A percentile compares a stretch with the other conserved stretches of the same genome.
phyloP scores from a whole-genome alignment of 2,113 vertebrate species.

The Grallaria varia region DNA sequence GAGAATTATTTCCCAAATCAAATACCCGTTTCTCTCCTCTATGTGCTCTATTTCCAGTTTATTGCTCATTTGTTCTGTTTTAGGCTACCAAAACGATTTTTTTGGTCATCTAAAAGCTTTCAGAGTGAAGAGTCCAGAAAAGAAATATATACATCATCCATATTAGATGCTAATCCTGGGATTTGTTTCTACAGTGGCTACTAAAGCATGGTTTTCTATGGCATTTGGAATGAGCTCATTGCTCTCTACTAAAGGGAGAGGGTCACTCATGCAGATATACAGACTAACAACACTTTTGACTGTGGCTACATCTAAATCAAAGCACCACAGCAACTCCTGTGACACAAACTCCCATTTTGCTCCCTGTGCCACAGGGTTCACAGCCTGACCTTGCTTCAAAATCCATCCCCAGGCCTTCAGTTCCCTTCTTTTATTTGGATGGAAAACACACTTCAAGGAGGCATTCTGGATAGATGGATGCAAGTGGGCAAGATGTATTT shows the following conservation, averaged over 20 bases:
- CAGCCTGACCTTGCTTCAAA: neutral
- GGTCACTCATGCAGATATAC: neutral
- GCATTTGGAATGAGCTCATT: neutral
- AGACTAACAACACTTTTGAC: neutral
- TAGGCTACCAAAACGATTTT: neutral
- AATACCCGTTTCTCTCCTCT: neutral
- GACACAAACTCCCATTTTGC: neutral
- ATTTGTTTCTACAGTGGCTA: neutral
- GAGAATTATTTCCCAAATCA: constrained; percentile 22
- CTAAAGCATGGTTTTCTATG: neutral
- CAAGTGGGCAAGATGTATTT: neutral
- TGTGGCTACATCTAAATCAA: neutral
- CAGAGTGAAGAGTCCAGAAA: neutral
- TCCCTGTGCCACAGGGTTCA: neutral
- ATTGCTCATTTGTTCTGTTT: constrained; percentile 33
- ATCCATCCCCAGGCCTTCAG: neutral
- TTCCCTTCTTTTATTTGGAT: neutral
- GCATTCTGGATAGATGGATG: neutral
- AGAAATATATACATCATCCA: neutral
- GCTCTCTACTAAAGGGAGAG: neutral
- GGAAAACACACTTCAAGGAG: neutral
- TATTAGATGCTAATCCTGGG: neutral
- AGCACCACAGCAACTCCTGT: neutral
- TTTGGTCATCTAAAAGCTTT: constrained; percentile 6
- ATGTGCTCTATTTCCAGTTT: constrained; percentile 5